These are phyloP conservation scores for Rhabdomys pumilio DNA, from an alignment of 2,797 vertebrate species.

Conservation along the genomic window DNA sequence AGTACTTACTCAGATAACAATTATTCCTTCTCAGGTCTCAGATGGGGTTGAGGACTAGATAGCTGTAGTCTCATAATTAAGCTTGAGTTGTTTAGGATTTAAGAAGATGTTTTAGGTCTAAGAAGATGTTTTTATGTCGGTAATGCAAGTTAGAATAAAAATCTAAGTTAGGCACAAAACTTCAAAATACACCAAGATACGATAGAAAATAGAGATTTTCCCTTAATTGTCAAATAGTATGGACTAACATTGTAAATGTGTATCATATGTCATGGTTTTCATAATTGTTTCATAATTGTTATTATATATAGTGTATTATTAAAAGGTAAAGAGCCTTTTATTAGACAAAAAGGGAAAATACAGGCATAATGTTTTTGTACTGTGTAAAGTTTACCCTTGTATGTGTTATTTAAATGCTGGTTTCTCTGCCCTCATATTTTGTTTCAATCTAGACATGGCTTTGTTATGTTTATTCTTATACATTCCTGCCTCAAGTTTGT, in stretches of 20 bases:
- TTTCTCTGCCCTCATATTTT: neutral
- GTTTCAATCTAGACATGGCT: neutral
- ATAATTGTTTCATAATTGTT: neutral
- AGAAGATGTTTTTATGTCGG: neutral
- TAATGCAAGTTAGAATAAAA: neutral
- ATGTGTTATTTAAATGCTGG: neutral
- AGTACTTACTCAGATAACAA: no score
- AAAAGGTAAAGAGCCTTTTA: neutral
- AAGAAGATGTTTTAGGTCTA: neutral
- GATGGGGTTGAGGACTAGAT: neutral
- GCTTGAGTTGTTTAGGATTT: neutral
- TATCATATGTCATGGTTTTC: neutral
- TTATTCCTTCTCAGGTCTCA: neutral
- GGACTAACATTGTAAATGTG: neutral
- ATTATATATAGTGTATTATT: neutral
- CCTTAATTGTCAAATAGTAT: neutral
- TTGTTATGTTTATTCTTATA: neutral
- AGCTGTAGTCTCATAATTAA: neutral
- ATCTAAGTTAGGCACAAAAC: neutral
- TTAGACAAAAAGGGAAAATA: neutral
- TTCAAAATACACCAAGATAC: neutral
- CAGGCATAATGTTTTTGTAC: neutral
- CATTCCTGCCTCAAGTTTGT: neutral
- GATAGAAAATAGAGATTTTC: neutral
- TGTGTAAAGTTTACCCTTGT: neutral